phyloP scores from a whole-genome alignment of 2,888 invertebrate genomes.

The Timandra comae region DNA sequence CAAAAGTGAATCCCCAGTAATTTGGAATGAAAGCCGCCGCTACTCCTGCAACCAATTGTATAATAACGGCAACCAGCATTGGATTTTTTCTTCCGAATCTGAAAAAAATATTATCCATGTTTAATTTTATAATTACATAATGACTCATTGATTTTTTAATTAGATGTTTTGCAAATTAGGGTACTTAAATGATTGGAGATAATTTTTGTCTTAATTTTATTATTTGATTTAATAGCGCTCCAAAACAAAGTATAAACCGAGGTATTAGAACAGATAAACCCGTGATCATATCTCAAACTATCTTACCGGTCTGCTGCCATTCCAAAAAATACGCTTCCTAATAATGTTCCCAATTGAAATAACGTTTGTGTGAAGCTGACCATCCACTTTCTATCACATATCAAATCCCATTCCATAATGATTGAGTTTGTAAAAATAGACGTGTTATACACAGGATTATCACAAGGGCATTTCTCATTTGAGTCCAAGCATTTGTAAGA shows the following conservation, averaged over 20 bases:
- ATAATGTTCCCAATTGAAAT: slow-evolving; percentile 84
- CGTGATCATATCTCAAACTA: not conserved
- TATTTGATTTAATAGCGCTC: too few relatives aligned
- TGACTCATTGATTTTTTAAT: too few relatives aligned
- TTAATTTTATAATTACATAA: too few relatives aligned
- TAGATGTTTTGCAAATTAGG: too few relatives aligned
- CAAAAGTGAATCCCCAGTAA: slow-evolving; percentile 77
- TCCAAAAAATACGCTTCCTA: slow-evolving; percentile 85
- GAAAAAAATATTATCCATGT: slow-evolving; percentile 35
- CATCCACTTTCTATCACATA: slow-evolving; percentile 80
- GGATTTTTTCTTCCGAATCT: slow-evolving; percentile 87
- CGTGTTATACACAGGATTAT: slow-evolving; percentile 77
- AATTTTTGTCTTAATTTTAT: too few relatives aligned
- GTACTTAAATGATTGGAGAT: too few relatives aligned
- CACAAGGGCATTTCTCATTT: slow-evolving; percentile 72
- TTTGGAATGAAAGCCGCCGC: slow-evolving; percentile 81
- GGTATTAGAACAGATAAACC: not conserved
- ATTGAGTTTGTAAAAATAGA: slow-evolving; percentile 82
- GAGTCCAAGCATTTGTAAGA: slow-evolving; percentile 33
- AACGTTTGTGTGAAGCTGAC: slow-evolving; percentile 83
- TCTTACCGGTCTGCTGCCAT: slow-evolving; percentile 85
- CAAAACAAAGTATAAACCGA: too few relatives aligned
- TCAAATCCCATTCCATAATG: slow-evolving; percentile 84
- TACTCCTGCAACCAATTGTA: slow-evolving; percentile 83
- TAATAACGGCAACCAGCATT: slow-evolving; percentile 81